These are phyloP conservation scores for Brachionus calyciflorus DNA, from an alignment of 1,140 invertebrate species.

Conservation along the genomic window DNA sequence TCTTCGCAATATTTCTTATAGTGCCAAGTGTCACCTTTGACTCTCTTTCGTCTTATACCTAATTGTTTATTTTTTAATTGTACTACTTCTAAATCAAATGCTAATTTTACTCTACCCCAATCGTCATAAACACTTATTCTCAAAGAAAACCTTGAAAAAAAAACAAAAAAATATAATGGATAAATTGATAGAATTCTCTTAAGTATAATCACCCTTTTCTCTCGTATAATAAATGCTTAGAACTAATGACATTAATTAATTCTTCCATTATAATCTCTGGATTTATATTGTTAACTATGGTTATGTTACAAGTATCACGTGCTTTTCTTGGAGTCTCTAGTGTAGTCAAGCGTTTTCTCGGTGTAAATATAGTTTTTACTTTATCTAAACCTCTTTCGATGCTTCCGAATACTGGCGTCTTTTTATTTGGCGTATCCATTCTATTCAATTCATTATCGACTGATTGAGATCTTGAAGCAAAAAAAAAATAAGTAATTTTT, in stretches of 20 bases:
- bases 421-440: conserved; percentile 49
- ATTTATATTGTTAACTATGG: conserved; percentile 27
- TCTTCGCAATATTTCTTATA: conserved; percentile 83
- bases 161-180: not conserved
- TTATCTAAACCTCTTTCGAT: conserved; percentile 70
- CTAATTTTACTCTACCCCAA: conserved; percentile 63
- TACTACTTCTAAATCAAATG: conserved; percentile 79
- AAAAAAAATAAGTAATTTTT: not conserved
- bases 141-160: conserved; percentile 13
- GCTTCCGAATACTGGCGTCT: conserved; percentile 66
- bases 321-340: conserved; percentile 58
- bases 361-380: conserved; percentile 71
- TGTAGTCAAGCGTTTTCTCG: conserved; percentile 63
- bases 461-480: conserved; percentile 55
- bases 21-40: conserved; percentile 78
- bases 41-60: conserved; percentile 72
- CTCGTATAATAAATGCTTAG: conserved; percentile 40
- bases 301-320: conserved; percentile 51
- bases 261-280: conserved; percentile 44
- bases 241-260: conserved; percentile 27
- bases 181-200: not conserved
- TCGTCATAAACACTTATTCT: conserved; percentile 53
- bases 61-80: conserved; percentile 62
- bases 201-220: not conserved
- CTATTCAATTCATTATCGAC: conserved; percentile 59